Evolutionary conservation across 1,140 invertebrate genomes (phyloP).

Genomic region (Agrypnia vestita): DNA sequence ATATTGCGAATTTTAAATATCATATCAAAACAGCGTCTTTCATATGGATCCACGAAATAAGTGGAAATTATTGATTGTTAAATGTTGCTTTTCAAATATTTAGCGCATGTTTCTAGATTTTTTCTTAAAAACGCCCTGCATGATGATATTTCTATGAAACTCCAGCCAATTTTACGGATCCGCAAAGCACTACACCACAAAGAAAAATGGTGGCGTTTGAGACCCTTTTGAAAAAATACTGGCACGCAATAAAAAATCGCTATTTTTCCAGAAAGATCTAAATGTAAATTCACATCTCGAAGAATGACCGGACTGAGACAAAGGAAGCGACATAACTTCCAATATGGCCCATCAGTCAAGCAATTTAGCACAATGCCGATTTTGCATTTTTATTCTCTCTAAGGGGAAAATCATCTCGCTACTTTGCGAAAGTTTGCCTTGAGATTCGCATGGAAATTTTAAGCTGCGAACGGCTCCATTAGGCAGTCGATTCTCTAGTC

Average conservation of each 20-base stretch:
- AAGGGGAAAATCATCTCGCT: background rate
- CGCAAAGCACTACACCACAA: too few relatives aligned
- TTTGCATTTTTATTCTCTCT: conserved; percentile 24
- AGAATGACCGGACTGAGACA: background rate
- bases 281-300: conserved; percentile 2
- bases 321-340: conserved; percentile 25
- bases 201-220: too few relatives aligned
- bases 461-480: background rate
- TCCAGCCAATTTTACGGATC: too few relatives aligned
- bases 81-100: too few relatives aligned
- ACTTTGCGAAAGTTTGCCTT: conserved; percentile 26
- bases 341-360: conserved; percentile 29
- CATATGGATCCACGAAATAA: too few relatives aligned
- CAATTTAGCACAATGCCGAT: conserved; percentile 26
- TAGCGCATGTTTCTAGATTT: too few relatives aligned
- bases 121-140: too few relatives aligned
- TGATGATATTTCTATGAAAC: too few relatives aligned
- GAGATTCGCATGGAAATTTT: conserved; percentile 25
- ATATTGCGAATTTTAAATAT: too few relatives aligned
- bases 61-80: too few relatives aligned
- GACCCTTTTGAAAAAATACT: background rate
- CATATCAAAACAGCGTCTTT: too few relatives aligned
- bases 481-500: conserved; percentile 14
- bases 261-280: conserved; percentile 22
- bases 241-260: background rate